These are phyloP conservation scores for Tragelaphus eurycerus DNA, from an alignment of 2,797 vertebrate species.

Conservation along the genomic window DNA sequence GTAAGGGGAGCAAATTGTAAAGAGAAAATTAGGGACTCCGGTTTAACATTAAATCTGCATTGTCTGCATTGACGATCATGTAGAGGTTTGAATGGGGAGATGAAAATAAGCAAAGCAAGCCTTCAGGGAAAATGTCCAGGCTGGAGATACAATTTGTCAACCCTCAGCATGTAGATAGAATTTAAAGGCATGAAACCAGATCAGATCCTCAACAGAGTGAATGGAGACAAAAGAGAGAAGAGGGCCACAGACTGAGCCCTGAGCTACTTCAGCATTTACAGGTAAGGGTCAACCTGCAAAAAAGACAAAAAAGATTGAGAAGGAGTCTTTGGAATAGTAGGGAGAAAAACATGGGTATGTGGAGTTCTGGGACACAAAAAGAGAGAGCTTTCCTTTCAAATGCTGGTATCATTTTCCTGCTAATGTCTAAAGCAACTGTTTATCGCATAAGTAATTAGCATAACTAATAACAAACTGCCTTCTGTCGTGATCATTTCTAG, in stretches of 20 bases:
- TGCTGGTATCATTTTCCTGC: not conserved
- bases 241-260: not conserved
- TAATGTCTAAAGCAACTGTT: not conserved
- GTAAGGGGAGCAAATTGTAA: not conserved
- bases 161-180: not conserved
- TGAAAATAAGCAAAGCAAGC: not conserved
- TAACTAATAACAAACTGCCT: slow-evolving; percentile 19
- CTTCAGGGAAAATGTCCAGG: not conserved
- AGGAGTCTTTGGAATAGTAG: not conserved
- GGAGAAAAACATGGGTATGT: too few species aligned
- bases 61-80: not conserved
- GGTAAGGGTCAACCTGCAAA: not conserved
- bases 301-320: not conserved
- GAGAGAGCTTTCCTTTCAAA: not conserved
- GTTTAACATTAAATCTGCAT: not conserved
- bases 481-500: not conserved
- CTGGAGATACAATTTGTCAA: not conserved
- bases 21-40: not conserved
- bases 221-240: not conserved
- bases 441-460: slow-evolving; percentile 33
- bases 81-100: not conserved
- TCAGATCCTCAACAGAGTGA: not conserved
- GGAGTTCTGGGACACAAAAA: not conserved
- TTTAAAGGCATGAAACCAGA: not conserved
- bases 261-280: not conserved